Percentiles rank a stretch among this genome's conserved stretches.
phyloP scores from a whole-genome alignment of 2,888 invertebrate genomes.

The Lucinisca nassula region DNA sequence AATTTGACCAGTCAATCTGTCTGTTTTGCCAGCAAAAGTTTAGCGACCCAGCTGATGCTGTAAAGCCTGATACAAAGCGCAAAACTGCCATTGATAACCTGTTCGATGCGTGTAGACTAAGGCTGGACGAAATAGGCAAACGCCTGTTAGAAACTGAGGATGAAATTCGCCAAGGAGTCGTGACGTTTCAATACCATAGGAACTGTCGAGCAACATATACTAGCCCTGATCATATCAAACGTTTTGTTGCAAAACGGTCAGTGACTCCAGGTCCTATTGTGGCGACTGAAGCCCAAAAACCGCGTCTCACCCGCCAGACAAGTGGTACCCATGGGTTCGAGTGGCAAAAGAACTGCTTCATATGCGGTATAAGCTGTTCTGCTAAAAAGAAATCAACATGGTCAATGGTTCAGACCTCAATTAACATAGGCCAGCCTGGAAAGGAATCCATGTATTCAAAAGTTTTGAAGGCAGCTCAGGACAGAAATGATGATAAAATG shows the following conservation, averaged over 20 bases:
- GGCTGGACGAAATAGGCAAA: not conserved
- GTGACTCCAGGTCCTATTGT: not conserved
- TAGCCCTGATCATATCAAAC: not conserved
- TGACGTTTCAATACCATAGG: not conserved
- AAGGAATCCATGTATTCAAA: not conserved
- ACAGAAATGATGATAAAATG: not conserved
- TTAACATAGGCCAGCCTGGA: not conserved
- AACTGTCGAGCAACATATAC: not conserved
- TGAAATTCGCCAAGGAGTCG: not conserved
- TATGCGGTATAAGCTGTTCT: slow-evolving; percentile 25
- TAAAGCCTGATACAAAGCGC: not conserved
- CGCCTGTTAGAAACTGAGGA: not conserved
- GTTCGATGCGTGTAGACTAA: not conserved
- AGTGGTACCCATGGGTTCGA: not conserved
- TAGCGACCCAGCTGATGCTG: not conserved
- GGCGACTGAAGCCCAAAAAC: not conserved
- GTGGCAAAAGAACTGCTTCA: slow-evolving; percentile 18
- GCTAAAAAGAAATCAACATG: slow-evolving; percentile 1
- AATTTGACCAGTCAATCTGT: too few relatives aligned
- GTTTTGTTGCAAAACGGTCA: not conserved
- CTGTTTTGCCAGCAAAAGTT: not conserved
- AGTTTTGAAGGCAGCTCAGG: not conserved
- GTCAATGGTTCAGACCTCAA: not conserved
- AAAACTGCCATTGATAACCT: not conserved
- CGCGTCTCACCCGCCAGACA: too few relatives aligned